These are phyloP conservation scores for Hydrolagus colliei DNA, from an alignment of 2,797 vertebrate genomes.

Conservation along the genomic window DNA sequence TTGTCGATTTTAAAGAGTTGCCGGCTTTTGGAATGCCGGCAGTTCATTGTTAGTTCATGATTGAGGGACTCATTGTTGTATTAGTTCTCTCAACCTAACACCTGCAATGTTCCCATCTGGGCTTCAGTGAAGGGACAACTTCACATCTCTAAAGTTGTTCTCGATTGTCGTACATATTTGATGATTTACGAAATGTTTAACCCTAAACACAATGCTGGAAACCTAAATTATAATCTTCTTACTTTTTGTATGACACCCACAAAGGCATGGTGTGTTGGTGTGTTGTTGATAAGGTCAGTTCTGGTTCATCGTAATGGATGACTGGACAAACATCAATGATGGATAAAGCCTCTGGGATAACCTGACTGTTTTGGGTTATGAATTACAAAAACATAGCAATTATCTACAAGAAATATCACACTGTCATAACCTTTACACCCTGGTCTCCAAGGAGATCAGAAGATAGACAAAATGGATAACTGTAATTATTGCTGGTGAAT, in stretches of 20 bases:
- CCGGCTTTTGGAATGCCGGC: no score
- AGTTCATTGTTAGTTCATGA: no score
- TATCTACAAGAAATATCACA: conserved; percentile 45
- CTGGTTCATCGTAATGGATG: conserved; percentile 44
- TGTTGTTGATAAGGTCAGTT: conserved; percentile 44
- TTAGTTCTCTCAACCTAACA: no score
- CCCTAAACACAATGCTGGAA: neutral
- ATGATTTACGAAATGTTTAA: neutral
- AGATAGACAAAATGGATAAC: neutral
- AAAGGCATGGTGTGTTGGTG: conserved; percentile 37
- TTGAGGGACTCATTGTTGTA: no score
- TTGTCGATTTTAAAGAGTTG: no score
- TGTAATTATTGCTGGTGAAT: no score
- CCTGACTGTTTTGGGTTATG: conserved; percentile 39
- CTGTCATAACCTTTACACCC: conserved; percentile 38
- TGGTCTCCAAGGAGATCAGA: conserved; percentile 34
- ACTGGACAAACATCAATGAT: conserved; percentile 43
- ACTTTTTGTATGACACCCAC: neutral
- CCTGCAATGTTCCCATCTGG: neutral
- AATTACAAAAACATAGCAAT: conserved; percentile 47
- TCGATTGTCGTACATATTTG: neutral
- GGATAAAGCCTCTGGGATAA: conserved; percentile 40
- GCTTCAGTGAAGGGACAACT: neutral
- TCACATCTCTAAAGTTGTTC: no score
- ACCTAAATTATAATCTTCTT: neutral